Evolutionary conservation across 1,140 invertebrate species (phyloP), one percentile per base, ranked within the genome.

Genomic region (Dermatophagoides farinae): DNA sequence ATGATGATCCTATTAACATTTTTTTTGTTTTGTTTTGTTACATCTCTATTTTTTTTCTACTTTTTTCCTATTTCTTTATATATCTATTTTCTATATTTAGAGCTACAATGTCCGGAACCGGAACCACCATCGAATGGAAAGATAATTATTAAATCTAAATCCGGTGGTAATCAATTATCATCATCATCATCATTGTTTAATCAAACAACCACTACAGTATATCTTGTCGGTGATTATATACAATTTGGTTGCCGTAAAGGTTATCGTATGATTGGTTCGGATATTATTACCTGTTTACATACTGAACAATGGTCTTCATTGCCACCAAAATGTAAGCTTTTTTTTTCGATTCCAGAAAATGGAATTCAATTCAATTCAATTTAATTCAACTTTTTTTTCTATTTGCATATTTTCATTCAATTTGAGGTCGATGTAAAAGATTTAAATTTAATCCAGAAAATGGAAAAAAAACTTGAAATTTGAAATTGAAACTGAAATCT

Each of bases 301-400:
- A 84, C 80, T 64, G 86, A 86, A 41, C 82, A 81, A 64, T 89
- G 86, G 86, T 86, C 84, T 10, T 83, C 86, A 70, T 79, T 82
- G 57, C 77, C 83, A n/a, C 86, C 86, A 62, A 79, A 82, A 67
- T 89, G 86, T 74, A 74, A 81, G 74, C 50, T 16, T 23, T 22
- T 62, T 58, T 59, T 25, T 44, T 50, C 37, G 25, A 25, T 20
- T 37, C 60, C 18, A n/a, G 31, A 9, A 20, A n/a, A 23, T 10
- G 20, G n/a, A 23, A 10, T 11, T 12, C 20, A 10, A n/a, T 11
- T n/a, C 18, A 20, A 20, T 10, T 20, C 20, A 11, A 10, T 9
- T 11, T 23, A 20, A n/a, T 51, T 23, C n/a, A n/a, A n/a, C n/a
- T n/a, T 5, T 25, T 16, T 22, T 14, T 37, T 40, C 38, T 53